Evolutionary conservation across 2,113 vertebrate genomes (phyloP).

Genomic region (Candoia aspera): DNA sequence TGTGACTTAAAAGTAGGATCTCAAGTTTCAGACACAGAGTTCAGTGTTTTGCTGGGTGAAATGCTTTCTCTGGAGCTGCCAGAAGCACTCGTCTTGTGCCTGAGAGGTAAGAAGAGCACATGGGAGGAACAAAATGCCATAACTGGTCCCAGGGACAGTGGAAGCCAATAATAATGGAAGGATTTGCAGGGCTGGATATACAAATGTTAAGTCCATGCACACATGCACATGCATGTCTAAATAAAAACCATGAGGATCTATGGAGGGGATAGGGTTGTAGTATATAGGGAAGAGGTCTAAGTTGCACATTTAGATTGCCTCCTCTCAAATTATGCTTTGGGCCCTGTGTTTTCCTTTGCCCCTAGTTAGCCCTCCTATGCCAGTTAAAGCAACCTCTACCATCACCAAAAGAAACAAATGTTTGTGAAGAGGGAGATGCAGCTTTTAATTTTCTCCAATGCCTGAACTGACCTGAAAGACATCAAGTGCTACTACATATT

Average conservation of each 20-base stretch:
- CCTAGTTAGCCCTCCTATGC: not conserved
- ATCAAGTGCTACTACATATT: not conserved
- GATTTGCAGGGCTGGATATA: not conserved
- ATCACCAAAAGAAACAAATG: not conserved
- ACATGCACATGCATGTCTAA: not conserved
- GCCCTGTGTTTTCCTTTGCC: not conserved
- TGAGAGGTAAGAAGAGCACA: not conserved
- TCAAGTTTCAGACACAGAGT: not conserved
- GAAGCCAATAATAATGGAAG: not conserved
- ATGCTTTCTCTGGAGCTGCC: not conserved
- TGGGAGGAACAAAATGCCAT: not conserved
- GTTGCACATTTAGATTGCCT: not conserved
- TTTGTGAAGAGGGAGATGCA: not conserved
- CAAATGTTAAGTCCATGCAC: not conserved
- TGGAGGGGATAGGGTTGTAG: not conserved
- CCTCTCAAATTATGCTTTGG: not conserved
- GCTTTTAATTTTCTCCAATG: not conserved
- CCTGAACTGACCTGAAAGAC: not conserved
- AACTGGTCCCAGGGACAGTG: not conserved
- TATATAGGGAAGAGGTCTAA: not conserved
- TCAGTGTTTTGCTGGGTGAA: not conserved
- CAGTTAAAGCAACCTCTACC: not conserved
- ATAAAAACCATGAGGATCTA: not conserved
- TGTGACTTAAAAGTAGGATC: not conserved
- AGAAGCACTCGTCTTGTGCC: not conserved